phyloP scores from a whole-genome alignment of 1,140 invertebrate genomes.

The Semibalanus balanoides region DNA sequence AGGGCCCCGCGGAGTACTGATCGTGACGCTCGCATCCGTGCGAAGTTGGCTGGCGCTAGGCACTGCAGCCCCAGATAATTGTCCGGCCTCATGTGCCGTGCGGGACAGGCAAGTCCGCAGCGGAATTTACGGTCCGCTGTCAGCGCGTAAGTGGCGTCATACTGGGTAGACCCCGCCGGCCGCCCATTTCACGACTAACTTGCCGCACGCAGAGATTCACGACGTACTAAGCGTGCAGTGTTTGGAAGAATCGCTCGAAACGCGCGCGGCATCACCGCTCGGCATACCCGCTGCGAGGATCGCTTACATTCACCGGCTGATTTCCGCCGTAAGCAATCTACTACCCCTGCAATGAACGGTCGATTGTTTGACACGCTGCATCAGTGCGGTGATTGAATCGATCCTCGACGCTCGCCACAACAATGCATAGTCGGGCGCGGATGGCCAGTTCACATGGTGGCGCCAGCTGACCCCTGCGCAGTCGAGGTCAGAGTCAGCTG shows the following conservation, averaged over 20 bases:
- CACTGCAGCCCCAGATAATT: too few relatives aligned
- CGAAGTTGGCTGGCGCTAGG: too few relatives aligned
- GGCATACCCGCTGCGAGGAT: too few relatives aligned
- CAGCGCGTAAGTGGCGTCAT: neutral
- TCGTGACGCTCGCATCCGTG: too few relatives aligned
- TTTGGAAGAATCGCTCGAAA: neutral
- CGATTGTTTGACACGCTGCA: neutral
- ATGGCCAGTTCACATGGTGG: neutral
- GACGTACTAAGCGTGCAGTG: neutral
- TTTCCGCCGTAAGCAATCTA: neutral
- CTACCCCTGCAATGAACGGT: neutral
- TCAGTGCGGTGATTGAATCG: neutral
- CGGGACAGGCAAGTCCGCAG: too few relatives aligned
- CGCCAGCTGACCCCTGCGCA: neutral
- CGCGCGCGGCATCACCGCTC: neutral
- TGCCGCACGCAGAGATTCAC: neutral
- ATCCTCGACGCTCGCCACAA: neutral
- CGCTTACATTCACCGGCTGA: neutral
- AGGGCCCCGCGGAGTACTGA: too few relatives aligned
- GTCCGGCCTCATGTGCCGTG: too few relatives aligned
- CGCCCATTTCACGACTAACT: neutral
- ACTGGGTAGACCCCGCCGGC: too few relatives aligned
- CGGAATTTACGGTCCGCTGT: neutral
- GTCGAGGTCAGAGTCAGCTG: neutral
- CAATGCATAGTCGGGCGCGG: neutral